Evolutionary conservation across 2,113 vertebrate genomes (phyloP), one percentile per base, ranked within the genome.

Genomic region (Natator depressus): DNA sequence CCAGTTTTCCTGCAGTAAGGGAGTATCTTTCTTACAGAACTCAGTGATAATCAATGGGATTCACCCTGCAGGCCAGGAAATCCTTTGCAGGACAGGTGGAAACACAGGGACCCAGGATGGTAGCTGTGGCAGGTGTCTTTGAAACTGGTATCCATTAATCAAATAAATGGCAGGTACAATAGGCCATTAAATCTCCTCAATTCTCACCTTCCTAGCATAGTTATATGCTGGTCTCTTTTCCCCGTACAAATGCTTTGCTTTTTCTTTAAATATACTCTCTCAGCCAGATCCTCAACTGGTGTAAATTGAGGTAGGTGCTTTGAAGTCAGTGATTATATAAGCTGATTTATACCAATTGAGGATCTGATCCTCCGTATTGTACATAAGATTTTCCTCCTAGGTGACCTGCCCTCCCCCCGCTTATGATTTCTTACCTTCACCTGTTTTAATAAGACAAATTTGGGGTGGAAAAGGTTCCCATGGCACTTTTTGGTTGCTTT

Each of bases 351-450:
- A 19, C 8, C 62, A 65, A n/a, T 10, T 24, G 10, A 75, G 38
- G 10, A 42, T 42, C 69, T 75, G 20, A 20, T 24, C 69, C 20
- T 24, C 19, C 42, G 17, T 38, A n/a, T 42, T 75, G 62, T 16
- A 75, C 22, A 42, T 24, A 75, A 24, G 19, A 42, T 75, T 24
- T 75, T 75, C 69, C 22, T 35, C 50, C 79, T 35, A 49, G 4
- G 0, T 0, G 0, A 20, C 81, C 0, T 0, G 27, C 78, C 84
- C 62, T 80, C 24, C 53, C 76, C 79, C 20, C 4, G 12, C 17
- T 10, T 76, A 76, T 27, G 8, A 9, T 46, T 51, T 85, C 87
- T 79, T 53, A 24, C 49, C 90, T n/a, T 84, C 38, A 75, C 9
- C 9, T 2, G 0, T 75, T 95, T 88, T 89, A 87, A 91, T 84